Percentiles rank a stretch among this genome's conserved stretches.
These are phyloP conservation scores for Arion vulgaris DNA, from an alignment of 1,140 invertebrate genomes.

Conservation along the genomic window DNA sequence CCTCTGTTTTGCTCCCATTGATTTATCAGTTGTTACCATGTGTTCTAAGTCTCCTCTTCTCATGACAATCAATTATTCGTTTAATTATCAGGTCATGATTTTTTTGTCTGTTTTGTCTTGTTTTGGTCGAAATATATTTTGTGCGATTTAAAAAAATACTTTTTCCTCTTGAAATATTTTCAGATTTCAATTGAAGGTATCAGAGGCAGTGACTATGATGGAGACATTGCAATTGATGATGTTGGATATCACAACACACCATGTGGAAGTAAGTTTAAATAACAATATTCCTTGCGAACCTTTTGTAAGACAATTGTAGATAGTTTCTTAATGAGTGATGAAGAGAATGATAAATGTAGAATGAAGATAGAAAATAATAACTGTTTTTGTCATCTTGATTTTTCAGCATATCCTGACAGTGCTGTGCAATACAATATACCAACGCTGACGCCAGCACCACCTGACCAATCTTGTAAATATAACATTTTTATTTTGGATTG, in stretches of 20 bases:
- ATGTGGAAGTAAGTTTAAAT: constrained; percentile 22
- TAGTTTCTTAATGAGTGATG: not conserved
- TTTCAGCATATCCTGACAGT: not conserved
- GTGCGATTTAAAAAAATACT: too few species aligned
- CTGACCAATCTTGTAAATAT: not conserved
- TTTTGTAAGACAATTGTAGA: not conserved
- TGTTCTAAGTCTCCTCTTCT: too few species aligned
- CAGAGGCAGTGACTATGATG: constrained; percentile 63
- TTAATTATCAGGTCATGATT: too few species aligned
- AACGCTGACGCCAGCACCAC: not conserved
- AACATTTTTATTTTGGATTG: not conserved
- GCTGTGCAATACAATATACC: not conserved
- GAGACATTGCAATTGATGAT: constrained; percentile 56
- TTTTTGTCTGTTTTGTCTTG: too few species aligned
- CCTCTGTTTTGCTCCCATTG: too few species aligned
- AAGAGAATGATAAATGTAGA: too few species aligned
- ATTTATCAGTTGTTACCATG: too few species aligned
- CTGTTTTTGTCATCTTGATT: not conserved
- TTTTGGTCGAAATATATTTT: too few species aligned
- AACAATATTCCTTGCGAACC: not conserved
- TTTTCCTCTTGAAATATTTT: not conserved
- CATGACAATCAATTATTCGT: too few species aligned
- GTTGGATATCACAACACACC: constrained; percentile 29
- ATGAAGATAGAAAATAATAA: too few species aligned
- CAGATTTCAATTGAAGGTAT: constrained; percentile 74